phyloP scores from a whole-genome alignment of 92 coral and sea anemone species.

The Isaurus tuberculatus region DNA sequence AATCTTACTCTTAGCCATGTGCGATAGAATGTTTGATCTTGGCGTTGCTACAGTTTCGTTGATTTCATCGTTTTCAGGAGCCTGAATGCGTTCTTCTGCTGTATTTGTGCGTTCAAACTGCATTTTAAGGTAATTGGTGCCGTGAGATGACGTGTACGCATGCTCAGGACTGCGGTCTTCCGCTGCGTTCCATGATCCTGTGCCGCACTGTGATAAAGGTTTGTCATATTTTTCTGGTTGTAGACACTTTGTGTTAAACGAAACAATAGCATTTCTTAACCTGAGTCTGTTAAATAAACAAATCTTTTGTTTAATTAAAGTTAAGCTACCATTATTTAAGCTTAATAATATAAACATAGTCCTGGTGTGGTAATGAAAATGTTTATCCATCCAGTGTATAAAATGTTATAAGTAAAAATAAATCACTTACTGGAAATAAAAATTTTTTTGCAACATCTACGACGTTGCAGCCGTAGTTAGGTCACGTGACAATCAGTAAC shows the following conservation, averaged over 20 bases:
- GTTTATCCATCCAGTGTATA: no score
- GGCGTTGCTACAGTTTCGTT: conserved; percentile 41
- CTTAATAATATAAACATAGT: no score
- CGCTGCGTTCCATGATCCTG: conserved; percentile 42
- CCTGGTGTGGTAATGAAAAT: no score
- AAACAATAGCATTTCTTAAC: conserved; percentile 26
- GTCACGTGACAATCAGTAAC: no score
- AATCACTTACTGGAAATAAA: no score
- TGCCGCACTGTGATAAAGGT: conserved; percentile 19
- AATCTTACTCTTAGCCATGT: conserved; percentile 82
- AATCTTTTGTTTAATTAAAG: no score
- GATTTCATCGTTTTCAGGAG: conserved; percentile 25
- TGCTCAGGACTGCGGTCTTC: conserved; percentile 52
- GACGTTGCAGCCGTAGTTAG: no score
- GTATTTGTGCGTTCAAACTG: conserved; percentile 53
- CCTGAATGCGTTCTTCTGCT: background rate
- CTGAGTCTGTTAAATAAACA: conserved; percentile 9
- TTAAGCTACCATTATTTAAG: background rate
- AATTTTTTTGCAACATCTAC: no score
- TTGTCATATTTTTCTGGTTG: conserved; percentile 35
- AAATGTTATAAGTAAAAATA: no score
- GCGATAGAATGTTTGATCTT: conserved; percentile 79
- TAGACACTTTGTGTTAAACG: conserved; percentile 23
- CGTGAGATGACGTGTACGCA: conserved; percentile 53
- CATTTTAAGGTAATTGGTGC: conserved; percentile 23